Base-by-base conservation (phyloP, 2,797 vertebrate genomes). In the Rachycentron canadum region DNA sequence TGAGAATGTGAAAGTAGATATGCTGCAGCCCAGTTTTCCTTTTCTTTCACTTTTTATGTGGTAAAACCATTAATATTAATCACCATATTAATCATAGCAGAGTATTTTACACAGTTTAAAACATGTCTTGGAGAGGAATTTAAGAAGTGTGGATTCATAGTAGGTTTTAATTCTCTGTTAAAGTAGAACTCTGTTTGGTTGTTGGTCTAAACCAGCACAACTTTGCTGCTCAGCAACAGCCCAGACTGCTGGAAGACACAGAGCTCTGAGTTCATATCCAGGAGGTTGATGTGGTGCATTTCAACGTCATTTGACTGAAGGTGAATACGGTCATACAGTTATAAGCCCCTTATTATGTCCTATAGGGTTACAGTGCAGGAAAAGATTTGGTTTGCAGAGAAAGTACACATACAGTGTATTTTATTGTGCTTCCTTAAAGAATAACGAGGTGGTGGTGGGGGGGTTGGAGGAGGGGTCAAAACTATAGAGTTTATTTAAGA, bases 401-500 rank as follows among this genome's bases (percentile, higher is more conserved):
- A 11, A 56, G 28, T 32, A n/a, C 23, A 47, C 9, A 30, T 23
- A 47, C 61, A 47, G 28, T 32, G 25, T 50, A 23, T 69, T 61
- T 57, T 14, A 66, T 32, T 75, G 23, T 49, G 19, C 23, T 57
- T 26, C 21, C 69, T 13, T 30, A 47, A 36, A 72, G 32, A 65
- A 10, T 30, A 62, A n/a, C 28, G 19, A 2, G 40, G 4, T 14
- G 41, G 7, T 1, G 49, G 4, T 17, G 1, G 28, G 2, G n/a
- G 36, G 17, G 8, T 23, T 25, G 41, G 5, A 23, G 36, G 13
- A 10, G 16, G 60, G 2, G 36, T 69, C 32, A 63, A n/a, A 55
- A 30, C 47, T 8, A 43, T 56, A 23, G 53, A 41, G n/a, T 43
- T 28, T 32, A 49, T 57, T 58, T 30, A 1, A 56, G 52, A 32